phyloP scores from a whole-genome alignment of 2,113 vertebrate species.

The Varanus komodoensis region DNA sequence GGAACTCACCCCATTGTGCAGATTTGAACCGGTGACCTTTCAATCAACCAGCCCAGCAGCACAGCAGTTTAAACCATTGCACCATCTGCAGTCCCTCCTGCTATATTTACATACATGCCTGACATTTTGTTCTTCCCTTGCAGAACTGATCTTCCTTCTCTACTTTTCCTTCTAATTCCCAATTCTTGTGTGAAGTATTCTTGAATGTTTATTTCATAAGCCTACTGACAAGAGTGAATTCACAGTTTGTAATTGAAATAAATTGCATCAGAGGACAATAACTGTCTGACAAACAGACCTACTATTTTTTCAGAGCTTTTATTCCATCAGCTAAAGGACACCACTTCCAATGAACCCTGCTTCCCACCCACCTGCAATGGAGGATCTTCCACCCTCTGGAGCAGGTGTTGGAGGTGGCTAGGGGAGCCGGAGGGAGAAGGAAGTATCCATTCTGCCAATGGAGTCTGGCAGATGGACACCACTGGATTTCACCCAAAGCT shows the following conservation, averaged over 20 bases:
- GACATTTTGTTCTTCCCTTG: neutral
- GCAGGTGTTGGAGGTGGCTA: neutral
- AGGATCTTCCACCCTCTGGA: neutral
- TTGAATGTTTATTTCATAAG: neutral
- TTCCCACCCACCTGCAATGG: neutral
- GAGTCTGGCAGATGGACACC: neutral
- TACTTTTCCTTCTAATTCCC: neutral
- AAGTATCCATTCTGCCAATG: neutral
- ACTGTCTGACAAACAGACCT: neutral
- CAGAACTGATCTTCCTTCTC: neutral
- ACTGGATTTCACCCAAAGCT: neutral
- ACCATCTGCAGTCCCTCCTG: no score
- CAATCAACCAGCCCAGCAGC: no score
- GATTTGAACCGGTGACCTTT: no score
- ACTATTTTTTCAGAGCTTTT: no score
- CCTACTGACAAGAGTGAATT: neutral
- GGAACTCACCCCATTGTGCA: no score
- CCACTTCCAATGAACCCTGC: no score
- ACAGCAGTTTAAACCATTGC: no score
- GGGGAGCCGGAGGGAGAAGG: neutral
- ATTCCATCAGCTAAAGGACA: no score
- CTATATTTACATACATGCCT: neutral
- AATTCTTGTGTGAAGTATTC: neutral
- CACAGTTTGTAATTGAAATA: neutral
- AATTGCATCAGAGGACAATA: neutral